These are phyloP conservation scores for Channa striata DNA, from an alignment of 2,797 vertebrate species.

Conservation along the genomic window DNA sequence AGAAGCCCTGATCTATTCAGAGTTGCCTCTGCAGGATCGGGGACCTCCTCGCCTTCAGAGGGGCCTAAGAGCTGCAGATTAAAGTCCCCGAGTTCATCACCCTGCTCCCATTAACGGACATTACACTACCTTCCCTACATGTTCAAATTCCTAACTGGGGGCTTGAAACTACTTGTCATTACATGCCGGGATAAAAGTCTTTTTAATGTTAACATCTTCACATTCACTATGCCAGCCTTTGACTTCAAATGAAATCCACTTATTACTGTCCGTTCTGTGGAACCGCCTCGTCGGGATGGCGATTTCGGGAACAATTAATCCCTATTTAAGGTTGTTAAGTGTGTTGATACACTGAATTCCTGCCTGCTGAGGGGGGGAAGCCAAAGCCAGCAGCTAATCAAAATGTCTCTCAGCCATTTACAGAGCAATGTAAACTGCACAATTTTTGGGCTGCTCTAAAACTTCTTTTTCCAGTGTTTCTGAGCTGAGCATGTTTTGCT, in stretches of 20 bases:
- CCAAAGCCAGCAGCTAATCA: constrained; percentile 73
- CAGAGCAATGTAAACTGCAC: constrained; percentile 68
- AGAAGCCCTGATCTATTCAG: constrained; percentile 73
- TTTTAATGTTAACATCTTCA: constrained; percentile 63
- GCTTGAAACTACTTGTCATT: constrained; percentile 57
- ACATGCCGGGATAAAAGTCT: constrained; percentile 67
- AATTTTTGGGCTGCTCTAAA: constrained; percentile 50
- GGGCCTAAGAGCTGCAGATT: constrained; percentile 66
- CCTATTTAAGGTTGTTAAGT: constrained; percentile 71
- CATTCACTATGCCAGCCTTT: constrained; percentile 35
- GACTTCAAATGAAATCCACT: constrained; percentile 63
- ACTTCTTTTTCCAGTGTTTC: constrained; percentile 48
- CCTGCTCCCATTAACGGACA: constrained; percentile 71
- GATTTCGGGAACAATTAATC: constrained; percentile 77
- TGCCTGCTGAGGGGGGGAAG: constrained; percentile 42
- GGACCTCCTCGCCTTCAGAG: constrained; percentile 60
- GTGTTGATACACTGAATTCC: constrained; percentile 73
- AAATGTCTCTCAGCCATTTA: constrained; percentile 78
- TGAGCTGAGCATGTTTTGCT: constrained; percentile 60
- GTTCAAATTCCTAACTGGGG: constrained; percentile 64
- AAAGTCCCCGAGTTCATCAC: constrained; percentile 75
- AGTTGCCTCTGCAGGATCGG: constrained; percentile 61
- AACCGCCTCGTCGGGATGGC: constrained; percentile 25
- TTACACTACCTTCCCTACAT: constrained; percentile 66
- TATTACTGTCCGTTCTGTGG: constrained; percentile 54